A percentile compares a stretch with the other conserved stretches of the same genome.
Conservation (phyloP, 2,113 vertebrate genomes). For the Neopipo cinnamomea region DNA sequence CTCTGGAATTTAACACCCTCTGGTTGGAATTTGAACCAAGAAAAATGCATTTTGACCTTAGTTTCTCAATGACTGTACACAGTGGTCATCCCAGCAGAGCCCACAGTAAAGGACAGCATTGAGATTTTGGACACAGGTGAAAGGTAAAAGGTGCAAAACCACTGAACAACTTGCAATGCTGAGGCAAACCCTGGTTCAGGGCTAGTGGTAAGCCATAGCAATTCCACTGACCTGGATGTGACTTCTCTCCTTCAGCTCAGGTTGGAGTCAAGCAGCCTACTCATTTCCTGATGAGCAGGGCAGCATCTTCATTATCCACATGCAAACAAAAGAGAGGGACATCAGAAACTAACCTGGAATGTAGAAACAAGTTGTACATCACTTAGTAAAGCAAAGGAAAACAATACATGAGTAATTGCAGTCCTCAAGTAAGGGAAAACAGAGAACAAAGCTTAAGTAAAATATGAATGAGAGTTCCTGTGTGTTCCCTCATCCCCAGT, state of each 20-base stretch:
- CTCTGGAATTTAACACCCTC: too few relatives aligned
- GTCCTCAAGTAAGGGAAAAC: background rate
- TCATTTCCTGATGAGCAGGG: background rate
- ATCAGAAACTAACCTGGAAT: background rate
- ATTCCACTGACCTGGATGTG: background rate
- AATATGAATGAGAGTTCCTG: background rate
- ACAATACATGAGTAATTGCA: background rate
- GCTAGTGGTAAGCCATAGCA: background rate
- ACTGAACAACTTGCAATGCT: background rate
- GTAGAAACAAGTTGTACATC: background rate
- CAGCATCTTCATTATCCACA: background rate
- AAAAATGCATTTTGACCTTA: background rate
- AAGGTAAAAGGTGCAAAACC: background rate
- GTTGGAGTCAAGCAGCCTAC: background rate
- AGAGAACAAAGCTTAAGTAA: background rate
- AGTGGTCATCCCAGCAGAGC: background rate
- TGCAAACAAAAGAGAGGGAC: background rate
- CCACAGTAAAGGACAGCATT: background rate
- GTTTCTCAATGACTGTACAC: background rate
- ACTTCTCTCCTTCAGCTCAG: background rate
- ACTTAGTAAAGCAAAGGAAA: background rate
- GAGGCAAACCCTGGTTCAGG: background rate
- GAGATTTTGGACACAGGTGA: background rate
- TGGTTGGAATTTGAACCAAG: background rate
- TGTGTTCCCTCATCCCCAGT: background rate